Evolutionary conservation across 2,888 invertebrate species (phyloP).

Genomic region (Sepioteuthis lessoniana): DNA sequence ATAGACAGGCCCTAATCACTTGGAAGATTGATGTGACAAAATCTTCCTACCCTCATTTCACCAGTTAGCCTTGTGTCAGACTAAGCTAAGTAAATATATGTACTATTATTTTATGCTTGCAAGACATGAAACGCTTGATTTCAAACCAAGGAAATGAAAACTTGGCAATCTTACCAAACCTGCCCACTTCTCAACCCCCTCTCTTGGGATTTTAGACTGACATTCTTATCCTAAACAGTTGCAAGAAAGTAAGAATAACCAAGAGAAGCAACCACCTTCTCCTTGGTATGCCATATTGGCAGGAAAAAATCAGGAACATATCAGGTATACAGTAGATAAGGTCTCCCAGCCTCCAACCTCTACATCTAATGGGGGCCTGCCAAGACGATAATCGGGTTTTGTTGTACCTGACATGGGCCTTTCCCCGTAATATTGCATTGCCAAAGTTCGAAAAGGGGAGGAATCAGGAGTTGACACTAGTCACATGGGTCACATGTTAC

Average conservation of each 20-base stretch:
- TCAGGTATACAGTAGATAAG: neutral
- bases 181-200: neutral
- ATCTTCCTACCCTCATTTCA: too few relatives aligned
- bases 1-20: too few relatives aligned
- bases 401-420: slow-evolving; percentile 4
- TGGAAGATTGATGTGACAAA: too few relatives aligned
- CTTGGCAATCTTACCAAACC: neutral
- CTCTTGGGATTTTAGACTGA: neutral
- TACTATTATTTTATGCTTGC: too few relatives aligned
- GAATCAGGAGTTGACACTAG: neutral
- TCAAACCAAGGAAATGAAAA: neutral
- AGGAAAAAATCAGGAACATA: slow-evolving; percentile 3
- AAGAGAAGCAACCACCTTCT: neutral
- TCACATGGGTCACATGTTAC: neutral
- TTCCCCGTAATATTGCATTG: neutral
- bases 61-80: too few relatives aligned
- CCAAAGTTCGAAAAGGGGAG: slow-evolving; percentile 9
- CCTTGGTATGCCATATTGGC: slow-evolving; percentile 33
- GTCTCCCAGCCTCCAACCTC: neutral
- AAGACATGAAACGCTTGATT: neutral
- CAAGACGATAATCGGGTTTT: neutral
- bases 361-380: neutral
- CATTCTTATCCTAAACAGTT: neutral
- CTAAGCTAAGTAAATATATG: too few relatives aligned
- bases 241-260: neutral